Evolutionary conservation across 2,113 vertebrate species (phyloP), one percentile per base, ranked within the genome.

Genomic region (Lethenteron camtschaticum): DNA sequence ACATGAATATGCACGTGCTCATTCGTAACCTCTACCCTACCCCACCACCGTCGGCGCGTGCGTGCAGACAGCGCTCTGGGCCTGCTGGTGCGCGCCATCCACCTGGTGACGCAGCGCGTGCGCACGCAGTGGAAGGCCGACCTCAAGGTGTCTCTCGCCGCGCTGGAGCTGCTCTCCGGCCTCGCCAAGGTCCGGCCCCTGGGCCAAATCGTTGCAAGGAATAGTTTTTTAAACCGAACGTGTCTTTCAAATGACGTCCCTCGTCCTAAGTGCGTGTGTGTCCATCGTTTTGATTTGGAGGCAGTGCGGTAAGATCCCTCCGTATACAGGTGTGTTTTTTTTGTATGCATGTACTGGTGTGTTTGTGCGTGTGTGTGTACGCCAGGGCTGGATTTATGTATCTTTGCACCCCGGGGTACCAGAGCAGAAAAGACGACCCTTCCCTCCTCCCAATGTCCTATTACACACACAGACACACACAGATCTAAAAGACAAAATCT

Each of bases 51-150:
- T 96, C 81, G 85, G 83, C 18, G 4, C 14, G 10, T 56, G 11
- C 55, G 88, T 81, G 88, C 88, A 95, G 90, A 96, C 88, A 90
- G 87, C 69, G 90, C 90, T 71, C 84, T 87, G 24, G 90, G 90
- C 71, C 84, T 95, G 72, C 83, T 96, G 83, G 88, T 94, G 71
- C 89, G 87, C 78, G 90, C 88, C 78, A 92, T 96, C 81, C 87
- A 94, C 77, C 83, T 96, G 72, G 88, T 96, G 74, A 96, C 90
- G 11, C 90, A 96, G 78, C 85, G 89, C 73, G 87, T 96, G 74
- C 90, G 90, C 78, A 84, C 85, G 0, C 88, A 89, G 79, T 96
- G 90, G 90, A 86, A 84, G 71, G 85, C 87, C 72, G 90, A 96
- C 76, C 94, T 95, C 88, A 94, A 87, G 75, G 88, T 95, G 76